Conservation (phyloP, 2,888 invertebrate genomes). For the Alsophila aescularia region DNA sequence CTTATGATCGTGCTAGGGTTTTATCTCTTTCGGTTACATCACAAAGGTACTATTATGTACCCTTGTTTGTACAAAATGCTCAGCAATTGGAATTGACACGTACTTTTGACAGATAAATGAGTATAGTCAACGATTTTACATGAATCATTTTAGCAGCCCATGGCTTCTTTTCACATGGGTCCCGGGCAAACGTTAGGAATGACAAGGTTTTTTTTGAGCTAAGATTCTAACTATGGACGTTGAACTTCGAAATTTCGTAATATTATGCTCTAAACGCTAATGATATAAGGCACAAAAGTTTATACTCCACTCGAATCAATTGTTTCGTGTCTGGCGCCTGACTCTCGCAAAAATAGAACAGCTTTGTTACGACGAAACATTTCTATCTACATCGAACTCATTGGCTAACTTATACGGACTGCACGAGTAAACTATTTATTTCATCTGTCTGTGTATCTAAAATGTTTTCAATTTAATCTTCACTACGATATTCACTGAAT, state of each 20-base stretch:
- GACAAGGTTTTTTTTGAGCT: constrained; percentile 5
- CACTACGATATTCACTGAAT: too few relatives aligned
- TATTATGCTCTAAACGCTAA: constrained; percentile 43
- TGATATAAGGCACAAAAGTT: constrained; percentile 47
- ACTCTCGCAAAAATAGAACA: constrained; percentile 52
- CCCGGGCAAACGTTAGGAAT: background rate
- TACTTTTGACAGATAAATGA: background rate
- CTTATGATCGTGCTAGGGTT: constrained; percentile 16
- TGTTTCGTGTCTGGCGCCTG: constrained; percentile 48
- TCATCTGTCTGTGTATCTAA: too few relatives aligned
- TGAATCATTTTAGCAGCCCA: too few relatives aligned
- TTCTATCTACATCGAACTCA: constrained; percentile 24
- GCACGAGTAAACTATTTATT: background rate
- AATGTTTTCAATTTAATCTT: too few relatives aligned
- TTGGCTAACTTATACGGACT: constrained; percentile 14
- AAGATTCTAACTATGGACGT: constrained; percentile 5
- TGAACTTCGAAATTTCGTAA: constrained; percentile 27
- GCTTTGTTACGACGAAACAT: constrained; percentile 51
- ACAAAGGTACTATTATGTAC: background rate
- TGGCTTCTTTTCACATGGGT: background rate
- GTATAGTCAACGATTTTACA: too few relatives aligned
- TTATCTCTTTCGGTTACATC: constrained; percentile 18
- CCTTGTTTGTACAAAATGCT: too few relatives aligned
- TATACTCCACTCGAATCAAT: constrained; percentile 45
- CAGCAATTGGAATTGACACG: too few relatives aligned